Percentiles rank a stretch among this genome's conserved stretches.
These are phyloP conservation scores for Laupala kohalensis DNA, from an alignment of 1,140 invertebrate species.

Conservation along the genomic window DNA sequence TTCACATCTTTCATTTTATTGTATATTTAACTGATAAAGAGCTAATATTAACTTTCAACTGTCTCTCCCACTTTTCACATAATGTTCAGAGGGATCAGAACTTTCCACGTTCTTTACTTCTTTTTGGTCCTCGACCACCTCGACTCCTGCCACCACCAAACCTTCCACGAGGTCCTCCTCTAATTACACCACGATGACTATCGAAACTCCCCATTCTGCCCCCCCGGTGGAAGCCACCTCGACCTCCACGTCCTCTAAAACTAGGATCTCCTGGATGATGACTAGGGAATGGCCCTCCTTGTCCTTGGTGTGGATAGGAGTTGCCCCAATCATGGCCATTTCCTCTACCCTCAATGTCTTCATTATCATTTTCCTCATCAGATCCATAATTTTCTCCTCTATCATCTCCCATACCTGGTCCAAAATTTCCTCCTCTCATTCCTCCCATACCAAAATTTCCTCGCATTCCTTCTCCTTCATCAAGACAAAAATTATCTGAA, in stretches of 20 bases:
- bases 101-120: constrained; percentile 1
- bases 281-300: neutral
- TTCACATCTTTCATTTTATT: neutral
- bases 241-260: neutral
- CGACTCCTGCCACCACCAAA: neutral
- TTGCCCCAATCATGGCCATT: neutral
- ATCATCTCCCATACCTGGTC: neutral
- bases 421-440: neutral
- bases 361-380: neutral
- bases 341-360: neutral
- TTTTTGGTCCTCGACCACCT: neutral
- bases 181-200: neutral
- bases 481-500: neutral
- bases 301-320: neutral
- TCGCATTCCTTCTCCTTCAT: neutral
- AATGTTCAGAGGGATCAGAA: neutral
- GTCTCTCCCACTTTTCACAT: neutral
- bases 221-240: neutral
- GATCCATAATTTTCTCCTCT: neutral
- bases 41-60: neutral
- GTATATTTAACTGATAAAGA: neutral
- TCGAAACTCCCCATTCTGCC: neutral
- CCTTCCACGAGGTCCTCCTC: constrained; percentile 2
- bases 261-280: neutral
- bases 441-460: neutral